These are phyloP conservation scores for Melanargia galathea DNA, from an alignment of 2,888 invertebrate genomes.

Conservation along the genomic window DNA sequence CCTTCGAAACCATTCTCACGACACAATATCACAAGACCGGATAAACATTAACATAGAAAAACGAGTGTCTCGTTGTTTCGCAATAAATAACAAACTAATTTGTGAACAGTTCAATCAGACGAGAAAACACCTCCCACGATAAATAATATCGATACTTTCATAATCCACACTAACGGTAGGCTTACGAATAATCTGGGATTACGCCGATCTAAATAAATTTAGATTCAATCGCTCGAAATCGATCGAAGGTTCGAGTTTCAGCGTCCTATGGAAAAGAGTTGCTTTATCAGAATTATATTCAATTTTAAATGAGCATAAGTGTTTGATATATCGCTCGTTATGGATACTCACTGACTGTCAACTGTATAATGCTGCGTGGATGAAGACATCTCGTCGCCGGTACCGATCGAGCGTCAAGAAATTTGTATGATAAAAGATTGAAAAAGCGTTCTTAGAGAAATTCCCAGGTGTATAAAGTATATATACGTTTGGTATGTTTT, in stretches of 20 bases:
- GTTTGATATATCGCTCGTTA: constrained; percentile 54
- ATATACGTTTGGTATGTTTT: constrained; percentile 26
- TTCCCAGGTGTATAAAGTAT: constrained; percentile 8
- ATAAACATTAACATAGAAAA: constrained; percentile 39
- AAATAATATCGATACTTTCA: constrained; percentile 13
- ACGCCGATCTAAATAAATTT: constrained; percentile 26
- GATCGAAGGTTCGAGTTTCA: constrained; percentile 41
- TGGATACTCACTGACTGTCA: constrained; percentile 50
- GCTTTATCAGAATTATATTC: constrained; percentile 47
- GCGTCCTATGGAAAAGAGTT: constrained; percentile 4
- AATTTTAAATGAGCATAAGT: constrained; percentile 58
- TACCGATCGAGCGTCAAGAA: constrained; percentile 4
- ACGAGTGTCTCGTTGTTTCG: constrained; percentile 27
- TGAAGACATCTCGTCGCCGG: constrained; percentile 60
- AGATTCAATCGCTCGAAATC: constrained; percentile 26
- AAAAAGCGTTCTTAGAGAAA: constrained; percentile 9
- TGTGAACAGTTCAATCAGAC: constrained; percentile 14
- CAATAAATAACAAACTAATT: constrained; percentile 39
- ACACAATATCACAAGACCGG: constrained; percentile 34
- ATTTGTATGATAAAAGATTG: constrained; percentile 20
- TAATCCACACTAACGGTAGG: constrained; percentile 5
- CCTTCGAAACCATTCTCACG: constrained; percentile 37
- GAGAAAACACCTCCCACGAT: neutral
- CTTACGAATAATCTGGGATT: constrained; percentile 18
- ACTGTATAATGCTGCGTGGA: constrained; percentile 51